A percentile compares a stretch with the other conserved stretches of the same genome.
phyloP scores from a whole-genome alignment of 2,888 invertebrate genomes.

The Phania funesta region DNA sequence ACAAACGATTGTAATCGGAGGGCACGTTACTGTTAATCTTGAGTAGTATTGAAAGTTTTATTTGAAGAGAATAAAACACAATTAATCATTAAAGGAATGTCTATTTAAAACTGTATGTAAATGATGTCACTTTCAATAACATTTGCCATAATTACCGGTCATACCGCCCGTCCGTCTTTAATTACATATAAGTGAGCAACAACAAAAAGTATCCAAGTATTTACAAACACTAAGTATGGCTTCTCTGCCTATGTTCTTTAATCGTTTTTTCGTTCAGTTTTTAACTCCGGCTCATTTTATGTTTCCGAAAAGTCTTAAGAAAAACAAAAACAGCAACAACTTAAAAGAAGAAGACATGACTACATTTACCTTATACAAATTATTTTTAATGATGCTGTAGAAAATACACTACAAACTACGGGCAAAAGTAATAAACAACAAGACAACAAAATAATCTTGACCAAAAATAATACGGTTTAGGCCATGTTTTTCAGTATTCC shows the following conservation, averaged over 20 bases:
- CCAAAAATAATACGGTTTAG: constrained; percentile 36
- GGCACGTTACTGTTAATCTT: neutral
- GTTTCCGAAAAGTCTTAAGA: constrained; percentile 1
- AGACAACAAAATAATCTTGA: constrained; percentile 26
- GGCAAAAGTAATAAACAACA: constrained; percentile 39
- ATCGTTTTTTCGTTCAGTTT: constrained; percentile 13
- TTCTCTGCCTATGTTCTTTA: constrained; percentile 12
- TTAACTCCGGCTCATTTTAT: constrained; percentile 20
- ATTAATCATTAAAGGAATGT: neutral
- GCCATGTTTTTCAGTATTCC: constrained; percentile 15
- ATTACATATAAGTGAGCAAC: neutral
- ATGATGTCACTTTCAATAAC: constrained; percentile 56
- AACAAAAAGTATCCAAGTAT: neutral
- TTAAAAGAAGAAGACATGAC: constrained; percentile 33
- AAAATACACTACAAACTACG: constrained; percentile 63
- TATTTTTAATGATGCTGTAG: constrained; percentile 77
- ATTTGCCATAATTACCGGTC: constrained; percentile 60
- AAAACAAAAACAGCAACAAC: neutral
- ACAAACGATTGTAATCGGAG: too few species aligned
- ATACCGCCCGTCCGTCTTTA: neutral
- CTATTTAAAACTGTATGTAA: constrained; percentile 40
- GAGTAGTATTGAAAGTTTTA: neutral
- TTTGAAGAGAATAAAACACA: neutral
- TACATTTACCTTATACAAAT: constrained; percentile 71
- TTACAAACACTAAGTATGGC: constrained; percentile 21